These are phyloP conservation scores for Allygus modestus DNA, from an alignment of 2,888 invertebrate genomes.

Conservation along the genomic window DNA sequence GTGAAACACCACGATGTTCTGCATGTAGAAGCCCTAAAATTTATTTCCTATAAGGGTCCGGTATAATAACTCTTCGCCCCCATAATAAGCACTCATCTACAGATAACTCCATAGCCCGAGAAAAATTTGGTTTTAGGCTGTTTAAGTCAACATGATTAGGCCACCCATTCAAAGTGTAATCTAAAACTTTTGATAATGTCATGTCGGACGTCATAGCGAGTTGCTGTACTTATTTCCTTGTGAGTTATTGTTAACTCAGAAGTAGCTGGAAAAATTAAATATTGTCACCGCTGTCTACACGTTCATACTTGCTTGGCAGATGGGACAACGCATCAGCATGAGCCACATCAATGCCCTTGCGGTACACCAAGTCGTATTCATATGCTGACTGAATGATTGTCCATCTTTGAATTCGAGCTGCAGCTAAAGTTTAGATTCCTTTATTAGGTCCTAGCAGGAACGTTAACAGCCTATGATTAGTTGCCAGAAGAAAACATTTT, in stretches of 20 bases:
- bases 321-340: constrained; percentile 57
- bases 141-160: constrained; percentile 29
- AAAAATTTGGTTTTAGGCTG: constrained; percentile 45
- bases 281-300: constrained; percentile 37
- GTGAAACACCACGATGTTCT: constrained; percentile 17
- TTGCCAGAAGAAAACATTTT: constrained; percentile 72
- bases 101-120: constrained; percentile 27
- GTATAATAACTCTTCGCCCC: constrained; percentile 51
- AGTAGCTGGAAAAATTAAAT: constrained; percentile 35
- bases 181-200: constrained; percentile 29
- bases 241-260: constrained; percentile 46
- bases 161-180: constrained; percentile 52
- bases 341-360: constrained; percentile 43
- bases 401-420: constrained; percentile 58
- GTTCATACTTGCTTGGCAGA: constrained; percentile 37
- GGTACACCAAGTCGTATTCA: constrained; percentile 49
- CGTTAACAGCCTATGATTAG: constrained; percentile 73
- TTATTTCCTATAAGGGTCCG: constrained; percentile 22
- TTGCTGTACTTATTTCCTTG: constrained; percentile 20
- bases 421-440: constrained; percentile 46
- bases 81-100: constrained; percentile 47
- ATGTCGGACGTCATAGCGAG: constrained; percentile 46
- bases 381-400: constrained; percentile 52
- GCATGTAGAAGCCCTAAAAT: constrained; percentile 33
- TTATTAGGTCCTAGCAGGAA: constrained; percentile 70